Base-by-base conservation (phyloP, 2,888 invertebrate species). In the Drosophila anceps region DNA sequence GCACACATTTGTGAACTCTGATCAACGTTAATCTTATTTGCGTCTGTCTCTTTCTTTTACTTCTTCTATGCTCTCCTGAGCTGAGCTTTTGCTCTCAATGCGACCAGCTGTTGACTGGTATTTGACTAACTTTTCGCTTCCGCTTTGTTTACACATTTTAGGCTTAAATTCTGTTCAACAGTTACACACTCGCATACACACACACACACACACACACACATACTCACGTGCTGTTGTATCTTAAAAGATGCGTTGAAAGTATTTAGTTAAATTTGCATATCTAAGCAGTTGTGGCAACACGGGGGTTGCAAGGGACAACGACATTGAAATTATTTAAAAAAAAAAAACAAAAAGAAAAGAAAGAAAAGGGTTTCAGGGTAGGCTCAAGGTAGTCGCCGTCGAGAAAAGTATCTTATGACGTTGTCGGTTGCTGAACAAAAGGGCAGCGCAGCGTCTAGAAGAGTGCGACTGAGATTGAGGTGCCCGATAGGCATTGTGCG, bases 221-320 rank as follows among this genome's bases (percentile, higher is more conserved):
- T 64, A 43, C 18, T 13, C 18, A 20, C 20, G 39, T 27, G 39
- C 39, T 54, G 54, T 27, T 65, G 79, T 78, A 70, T 76, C 74
- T 77, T 75, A 41, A 58, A 76, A 76, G 90, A 88, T 87, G 90
- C 87, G 87, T 75, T 90, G 87, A 88, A 84, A 88, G 87, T 86
- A 90, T 88, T 87, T 90, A 90, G 82, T 64, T 62, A 51, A 77
- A 87, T 87, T 88, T 88, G 84, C 90, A 88, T 90, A 87, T 76
- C 79, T 87, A 87, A 87, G 90, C 81, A 87, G 86, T 87, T 88
- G 86, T 55, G 86, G 85, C 86, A 90, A 90, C 88, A 82, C 63
- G 58, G 71, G 84, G 84, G 84, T 82, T 75, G 82, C 72, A 66
- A 61, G 39, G 46, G 46, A 20, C 35, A 39, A 18, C 13, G 27